These are phyloP conservation scores for Aurelia aurita complex sp. Pacific DNA, from an alignment of 30 jellyfish, hydroid and myxozoan genomes.

Conservation along the genomic window DNA sequence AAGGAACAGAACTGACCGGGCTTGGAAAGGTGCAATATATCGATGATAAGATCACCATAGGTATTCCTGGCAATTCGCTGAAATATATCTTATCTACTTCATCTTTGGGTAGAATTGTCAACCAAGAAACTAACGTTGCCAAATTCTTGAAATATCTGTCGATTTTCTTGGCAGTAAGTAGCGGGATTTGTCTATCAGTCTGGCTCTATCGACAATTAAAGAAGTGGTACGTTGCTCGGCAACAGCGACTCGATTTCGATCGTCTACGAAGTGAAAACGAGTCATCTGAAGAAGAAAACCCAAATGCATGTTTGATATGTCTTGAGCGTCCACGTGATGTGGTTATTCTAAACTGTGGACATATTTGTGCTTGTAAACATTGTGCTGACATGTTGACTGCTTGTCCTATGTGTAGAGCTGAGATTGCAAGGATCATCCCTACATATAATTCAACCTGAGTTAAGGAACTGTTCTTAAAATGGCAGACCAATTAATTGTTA, in stretches of 20 bases:
- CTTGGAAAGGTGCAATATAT: constrained; percentile 58
- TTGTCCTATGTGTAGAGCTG: constrained; percentile 86
- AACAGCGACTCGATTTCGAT: constrained; percentile 36
- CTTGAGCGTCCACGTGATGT: constrained; percentile 69
- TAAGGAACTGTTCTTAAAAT: too few relatives aligned
- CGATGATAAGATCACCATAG: constrained; percentile 26
- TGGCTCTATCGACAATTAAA: constrained; percentile 51
- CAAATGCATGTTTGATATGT: constrained; percentile 76
- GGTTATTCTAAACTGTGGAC: constrained; percentile 91
- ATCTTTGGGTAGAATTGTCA: constrained; percentile 50
- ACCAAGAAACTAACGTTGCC: constrained; percentile 15
- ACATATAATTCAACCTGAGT: constrained; percentile 27
- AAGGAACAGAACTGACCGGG: constrained; percentile 70
- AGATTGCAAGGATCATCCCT: constrained; percentile 65
- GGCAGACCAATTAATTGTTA: too few relatives aligned
- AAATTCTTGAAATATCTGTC: constrained; percentile 34
- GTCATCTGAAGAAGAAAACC: background rate
- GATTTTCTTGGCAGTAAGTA: constrained; percentile 31
- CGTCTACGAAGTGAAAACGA: constrained; percentile 12
- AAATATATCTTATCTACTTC: constrained; percentile 67
- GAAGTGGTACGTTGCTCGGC: constrained; percentile 50
- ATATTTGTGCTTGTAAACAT: constrained; percentile 59
- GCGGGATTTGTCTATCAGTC: constrained; percentile 42
- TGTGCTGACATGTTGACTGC: constrained; percentile 48
- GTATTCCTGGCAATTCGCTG: constrained; percentile 49